phyloP scores from a whole-genome alignment of 2,113 vertebrate genomes.

The Jaculus jaculus region DNA sequence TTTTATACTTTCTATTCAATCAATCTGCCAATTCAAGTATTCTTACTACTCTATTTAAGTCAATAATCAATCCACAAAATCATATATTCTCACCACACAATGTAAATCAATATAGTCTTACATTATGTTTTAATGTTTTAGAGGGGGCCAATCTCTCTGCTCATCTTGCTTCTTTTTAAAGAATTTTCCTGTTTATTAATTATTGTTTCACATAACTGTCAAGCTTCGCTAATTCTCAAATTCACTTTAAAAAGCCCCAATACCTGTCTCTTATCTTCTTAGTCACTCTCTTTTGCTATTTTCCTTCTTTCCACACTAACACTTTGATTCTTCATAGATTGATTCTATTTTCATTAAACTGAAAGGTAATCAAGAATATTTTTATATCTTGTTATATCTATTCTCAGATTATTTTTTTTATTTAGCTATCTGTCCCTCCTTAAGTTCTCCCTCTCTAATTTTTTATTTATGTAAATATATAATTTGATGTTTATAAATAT shows the following conservation, averaged over 20 bases:
- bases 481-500: not conserved
- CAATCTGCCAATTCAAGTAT: not conserved
- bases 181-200: not conserved
- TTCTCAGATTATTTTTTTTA: not conserved
- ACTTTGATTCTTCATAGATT: not conserved
- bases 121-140: not conserved
- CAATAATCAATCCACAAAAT: not conserved
- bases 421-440: not conserved
- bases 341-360: not conserved
- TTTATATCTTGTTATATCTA: not conserved
- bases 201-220: not conserved
- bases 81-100: not conserved
- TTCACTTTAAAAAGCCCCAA: not conserved
- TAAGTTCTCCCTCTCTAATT: not conserved
- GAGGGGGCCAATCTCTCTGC: not conserved
- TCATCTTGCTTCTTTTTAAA: not conserved
- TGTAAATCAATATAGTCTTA: constrained; percentile 20
- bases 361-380: not conserved
- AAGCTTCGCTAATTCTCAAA: not conserved
- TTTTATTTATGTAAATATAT: not conserved
- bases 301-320: not conserved
- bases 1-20: not conserved
- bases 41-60: too few species aligned
- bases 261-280: not conserved
- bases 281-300: not conserved